These are phyloP conservation scores for Coilia nasus DNA, from an alignment of 2,797 vertebrate genomes.

Conservation along the genomic window DNA sequence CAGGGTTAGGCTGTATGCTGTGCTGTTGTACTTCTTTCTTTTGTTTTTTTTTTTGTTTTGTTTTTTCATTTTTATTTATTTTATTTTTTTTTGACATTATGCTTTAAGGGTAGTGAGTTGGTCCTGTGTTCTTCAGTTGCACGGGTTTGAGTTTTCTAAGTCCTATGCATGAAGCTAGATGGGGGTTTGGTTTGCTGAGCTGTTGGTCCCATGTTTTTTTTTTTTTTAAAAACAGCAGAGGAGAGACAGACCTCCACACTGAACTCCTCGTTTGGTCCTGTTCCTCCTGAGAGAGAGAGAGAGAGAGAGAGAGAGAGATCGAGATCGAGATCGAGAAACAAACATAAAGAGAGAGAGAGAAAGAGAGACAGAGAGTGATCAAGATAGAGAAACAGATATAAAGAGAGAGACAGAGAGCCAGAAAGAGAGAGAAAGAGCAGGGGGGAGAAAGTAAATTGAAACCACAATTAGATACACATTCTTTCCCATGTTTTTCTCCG, in stretches of 20 bases:
- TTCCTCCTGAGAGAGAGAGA: conserved; percentile 42
- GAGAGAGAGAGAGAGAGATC: not conserved
- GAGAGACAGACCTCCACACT: conserved; percentile 56
- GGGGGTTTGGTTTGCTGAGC: conserved; percentile 25
- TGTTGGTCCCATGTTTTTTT: conserved; percentile 14
- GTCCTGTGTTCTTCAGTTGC: conserved; percentile 78
- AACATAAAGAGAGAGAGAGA: not conserved
- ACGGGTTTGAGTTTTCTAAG: conserved; percentile 52
- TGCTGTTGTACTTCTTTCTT: conserved; percentile 48
- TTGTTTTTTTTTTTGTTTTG: conserved; percentile 36
- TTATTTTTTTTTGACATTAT: conserved; percentile 60
- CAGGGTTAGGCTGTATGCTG: conserved; percentile 52
- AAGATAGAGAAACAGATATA: not conserved
- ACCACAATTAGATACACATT: conserved; percentile 52
- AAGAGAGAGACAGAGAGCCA: not conserved
- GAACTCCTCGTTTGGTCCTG: conserved; percentile 69
- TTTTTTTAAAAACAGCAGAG: not conserved
- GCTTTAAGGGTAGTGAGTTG: conserved; percentile 64
- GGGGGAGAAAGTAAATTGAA: not conserved
- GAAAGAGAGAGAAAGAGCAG: not conserved
- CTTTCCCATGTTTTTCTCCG: conserved; percentile 43
- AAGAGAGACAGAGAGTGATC: not conserved
- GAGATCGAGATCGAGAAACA: not conserved
- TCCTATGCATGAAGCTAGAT: conserved; percentile 24
- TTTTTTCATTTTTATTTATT: conserved; percentile 4